Conservation (phyloP, 2,888 invertebrate species). For the Amblyjoppa proteus region DNA sequence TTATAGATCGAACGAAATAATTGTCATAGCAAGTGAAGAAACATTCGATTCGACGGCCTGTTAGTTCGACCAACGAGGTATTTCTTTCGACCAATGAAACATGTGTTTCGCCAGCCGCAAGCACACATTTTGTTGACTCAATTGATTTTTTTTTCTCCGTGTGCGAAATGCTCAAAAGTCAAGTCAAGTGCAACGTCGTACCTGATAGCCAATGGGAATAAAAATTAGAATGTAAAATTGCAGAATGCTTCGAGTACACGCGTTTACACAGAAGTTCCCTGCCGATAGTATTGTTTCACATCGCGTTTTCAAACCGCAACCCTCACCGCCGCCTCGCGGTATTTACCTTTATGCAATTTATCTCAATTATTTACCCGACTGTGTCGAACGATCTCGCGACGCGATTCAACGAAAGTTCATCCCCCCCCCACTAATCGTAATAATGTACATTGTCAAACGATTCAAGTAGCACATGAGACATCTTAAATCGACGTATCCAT, state of each 20-base stretch:
- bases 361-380: conserved; percentile 18
- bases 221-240: conserved; percentile 3
- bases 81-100: too few species aligned
- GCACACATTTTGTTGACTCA: too few species aligned
- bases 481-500: conserved; percentile 25
- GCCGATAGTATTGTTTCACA: conserved; percentile 26
- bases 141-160: too few species aligned
- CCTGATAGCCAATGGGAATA: neutral
- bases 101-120: too few species aligned
- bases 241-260: neutral
- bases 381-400: conserved; percentile 13
- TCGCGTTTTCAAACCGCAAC: conserved; percentile 49
- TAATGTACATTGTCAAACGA: conserved; percentile 41
- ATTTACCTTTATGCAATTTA: neutral
- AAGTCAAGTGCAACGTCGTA: neutral
- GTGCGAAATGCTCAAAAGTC: neutral
- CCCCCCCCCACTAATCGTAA: conserved; percentile 19
- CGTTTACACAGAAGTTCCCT: neutral
- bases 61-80: too few species aligned
- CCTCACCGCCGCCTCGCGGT: conserved; percentile 29
- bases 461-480: conserved; percentile 21
- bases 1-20: too few species aligned
- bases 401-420: conserved; percentile 5
- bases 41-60: too few species aligned
- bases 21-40: too few species aligned